Base-by-base conservation (phyloP, 1,140 invertebrate genomes). In the Amyelois transitella region DNA sequence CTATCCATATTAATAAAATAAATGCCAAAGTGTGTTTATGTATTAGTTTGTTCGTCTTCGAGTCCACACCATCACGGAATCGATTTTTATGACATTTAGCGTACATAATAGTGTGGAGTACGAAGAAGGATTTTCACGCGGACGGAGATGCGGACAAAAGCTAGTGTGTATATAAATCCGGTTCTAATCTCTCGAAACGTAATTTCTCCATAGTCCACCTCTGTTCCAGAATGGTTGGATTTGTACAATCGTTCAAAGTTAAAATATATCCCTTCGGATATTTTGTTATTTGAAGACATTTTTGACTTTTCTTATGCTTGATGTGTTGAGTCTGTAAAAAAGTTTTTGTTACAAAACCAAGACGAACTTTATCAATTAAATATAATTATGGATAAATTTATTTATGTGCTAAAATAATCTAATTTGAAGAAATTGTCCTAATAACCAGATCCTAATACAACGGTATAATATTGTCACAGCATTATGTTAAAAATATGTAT, bases 261-360 rank as follows among this genome's bases (percentile, higher is more conserved):
- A 68, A 18, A 25, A 45, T 58, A 4, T 50, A 47, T 8, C 50
- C 22, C 12, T 53, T 43, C 2, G 32, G 8, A 18, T 49, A 62
- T n/a, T 51, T 47, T 0, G 10, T 55, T 4, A 64, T 44, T 43
- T 58, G 58, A 5, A 80, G 58, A 43, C 77, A 80, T 1, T 65
- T 50, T 45, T 71, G 44, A 1, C 66, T 74, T 10, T 66, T 20
- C 20, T 65, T 55, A 18, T 76, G 67, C 8, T 60, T 64, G 53
- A 80, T 71, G 1, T 55, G 52, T 44, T 67, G 64, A 1, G 62
- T 63, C 75, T 80, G 60, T 50, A 80, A 75, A 32, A 19, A 51
- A 59, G n/a, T n/a, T n/a, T n/a, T n/a, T n/a, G n/a, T n/a, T n/a
- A n/a, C n/a, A n/a, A n/a, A n/a, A n/a, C n/a, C n/a, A n/a, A 50